Percentiles rank a stretch among this genome's conserved stretches.
phyloP scores from a whole-genome alignment of 2,888 invertebrate species.

The Neria commutata region DNA sequence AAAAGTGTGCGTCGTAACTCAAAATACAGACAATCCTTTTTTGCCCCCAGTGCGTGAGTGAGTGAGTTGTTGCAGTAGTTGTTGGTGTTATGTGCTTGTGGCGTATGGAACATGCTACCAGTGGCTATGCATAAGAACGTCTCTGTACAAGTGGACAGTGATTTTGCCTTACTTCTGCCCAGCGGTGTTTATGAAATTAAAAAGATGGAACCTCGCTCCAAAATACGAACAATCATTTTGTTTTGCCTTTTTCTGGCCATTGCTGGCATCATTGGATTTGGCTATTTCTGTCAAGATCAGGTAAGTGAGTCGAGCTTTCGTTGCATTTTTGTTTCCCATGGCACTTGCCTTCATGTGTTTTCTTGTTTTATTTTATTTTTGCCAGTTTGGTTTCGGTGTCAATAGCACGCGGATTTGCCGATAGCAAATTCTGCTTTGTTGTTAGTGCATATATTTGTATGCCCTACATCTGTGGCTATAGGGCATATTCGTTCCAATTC shows the following conservation, averaged over 20 bases:
- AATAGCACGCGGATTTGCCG: no score
- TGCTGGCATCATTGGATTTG: conserved; percentile 86
- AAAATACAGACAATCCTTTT: no score
- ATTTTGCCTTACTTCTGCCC: conserved; percentile 78
- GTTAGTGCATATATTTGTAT: no score
- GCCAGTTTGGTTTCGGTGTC: conserved; percentile 3
- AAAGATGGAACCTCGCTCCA: conserved; percentile 85
- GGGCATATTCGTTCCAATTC: no score
- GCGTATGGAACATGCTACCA: conserved; percentile 51
- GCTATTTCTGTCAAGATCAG: conserved; percentile 89
- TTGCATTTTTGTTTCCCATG: no score
- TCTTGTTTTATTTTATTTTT: background rate
- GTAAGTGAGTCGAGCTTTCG: conserved; percentile 67
- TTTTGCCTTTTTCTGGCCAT: conserved; percentile 82
- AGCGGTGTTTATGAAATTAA: conserved; percentile 81
- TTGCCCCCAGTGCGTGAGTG: background rate
- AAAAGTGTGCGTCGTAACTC: no score
- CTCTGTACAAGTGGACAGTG: conserved; percentile 84
- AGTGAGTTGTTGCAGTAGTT: no score
- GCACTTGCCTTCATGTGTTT: conserved; percentile 7
- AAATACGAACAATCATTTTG: conserved; percentile 78
- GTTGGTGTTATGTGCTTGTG: background rate
- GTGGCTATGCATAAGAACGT: conserved; percentile 74
- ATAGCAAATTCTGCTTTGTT: no score
- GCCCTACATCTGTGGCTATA: no score